Conservation (phyloP, 2,797 vertebrate species). For the Halcyon smyrnensis region DNA sequence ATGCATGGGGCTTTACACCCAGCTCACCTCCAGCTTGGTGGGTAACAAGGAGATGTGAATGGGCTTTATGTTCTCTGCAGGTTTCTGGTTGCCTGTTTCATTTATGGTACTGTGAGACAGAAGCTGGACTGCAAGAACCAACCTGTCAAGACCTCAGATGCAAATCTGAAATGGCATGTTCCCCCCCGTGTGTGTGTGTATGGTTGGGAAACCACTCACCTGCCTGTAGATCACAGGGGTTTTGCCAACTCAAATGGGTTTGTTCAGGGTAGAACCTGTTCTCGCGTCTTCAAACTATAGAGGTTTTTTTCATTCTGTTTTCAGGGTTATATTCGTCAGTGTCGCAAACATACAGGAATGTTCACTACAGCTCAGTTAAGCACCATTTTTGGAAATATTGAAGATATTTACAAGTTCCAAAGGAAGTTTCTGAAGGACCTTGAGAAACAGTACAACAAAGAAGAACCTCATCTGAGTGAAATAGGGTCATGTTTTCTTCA, state of each 20-base stretch:
- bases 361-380: slow-evolving; percentile 89
- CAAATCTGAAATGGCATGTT: neutral
- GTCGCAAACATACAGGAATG: slow-evolving; percentile 94
- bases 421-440: slow-evolving; percentile 93
- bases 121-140: neutral
- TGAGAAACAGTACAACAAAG: slow-evolving; percentile 94
- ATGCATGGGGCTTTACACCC: fast-evolving
- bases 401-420: slow-evolving; percentile 98
- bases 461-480: slow-evolving; percentile 93
- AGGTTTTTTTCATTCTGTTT: neutral
- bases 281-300: neutral
- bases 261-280: neutral
- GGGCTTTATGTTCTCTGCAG: neutral
- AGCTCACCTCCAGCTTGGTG: neutral
- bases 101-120: neutral
- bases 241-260: neutral
- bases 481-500: slow-evolving; percentile 96
- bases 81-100: neutral
- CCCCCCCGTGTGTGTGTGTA: neutral
- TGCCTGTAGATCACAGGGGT: neutral
- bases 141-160: neutral
- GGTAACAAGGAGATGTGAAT: fast-evolving
- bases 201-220: neutral
- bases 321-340: slow-evolving; percentile 97
- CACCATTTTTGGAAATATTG: slow-evolving; percentile 98